Conservation (phyloP, 2,888 invertebrate species). For the Acheta domesticus region DNA sequence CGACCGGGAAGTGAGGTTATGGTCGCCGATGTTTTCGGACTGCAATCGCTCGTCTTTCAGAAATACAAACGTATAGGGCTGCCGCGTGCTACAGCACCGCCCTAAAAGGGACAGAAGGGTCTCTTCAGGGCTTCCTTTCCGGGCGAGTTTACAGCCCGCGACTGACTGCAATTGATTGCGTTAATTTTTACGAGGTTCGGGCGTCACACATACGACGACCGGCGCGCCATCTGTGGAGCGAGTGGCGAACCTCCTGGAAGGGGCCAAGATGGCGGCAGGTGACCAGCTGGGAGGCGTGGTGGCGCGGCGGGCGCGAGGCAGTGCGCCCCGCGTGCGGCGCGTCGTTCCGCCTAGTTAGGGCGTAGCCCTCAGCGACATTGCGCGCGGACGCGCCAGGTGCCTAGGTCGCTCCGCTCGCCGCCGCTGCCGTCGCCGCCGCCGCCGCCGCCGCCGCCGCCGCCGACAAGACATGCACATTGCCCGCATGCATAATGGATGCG, state of each 20-base stretch:
- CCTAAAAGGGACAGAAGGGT: background rate
- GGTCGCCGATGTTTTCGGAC: background rate
- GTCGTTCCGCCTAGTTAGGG: too few species aligned
- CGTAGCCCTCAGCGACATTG: too few species aligned
- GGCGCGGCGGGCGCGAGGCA: background rate
- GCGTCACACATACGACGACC: background rate
- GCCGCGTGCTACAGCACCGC: background rate
- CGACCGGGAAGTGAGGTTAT: background rate
- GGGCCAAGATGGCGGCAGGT: background rate
- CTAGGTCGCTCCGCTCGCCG: background rate
- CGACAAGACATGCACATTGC: background rate
- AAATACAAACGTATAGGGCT: background rate
- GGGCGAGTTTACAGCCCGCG: background rate
- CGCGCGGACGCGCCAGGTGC: background rate
- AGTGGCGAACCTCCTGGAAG: background rate
- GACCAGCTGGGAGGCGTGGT: background rate
- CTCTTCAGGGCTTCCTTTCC: background rate
- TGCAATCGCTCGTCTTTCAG: background rate
- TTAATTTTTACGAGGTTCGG: background rate
- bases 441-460: background rate
- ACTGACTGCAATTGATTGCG: background rate
- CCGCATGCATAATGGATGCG: constrained; percentile 18
- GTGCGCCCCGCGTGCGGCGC: background rate
- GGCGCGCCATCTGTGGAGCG: constrained; percentile 7
- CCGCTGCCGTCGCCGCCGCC: background rate